Base-by-base conservation (phyloP, 2,113 vertebrate genomes). In the Lophius piscatorius region DNA sequence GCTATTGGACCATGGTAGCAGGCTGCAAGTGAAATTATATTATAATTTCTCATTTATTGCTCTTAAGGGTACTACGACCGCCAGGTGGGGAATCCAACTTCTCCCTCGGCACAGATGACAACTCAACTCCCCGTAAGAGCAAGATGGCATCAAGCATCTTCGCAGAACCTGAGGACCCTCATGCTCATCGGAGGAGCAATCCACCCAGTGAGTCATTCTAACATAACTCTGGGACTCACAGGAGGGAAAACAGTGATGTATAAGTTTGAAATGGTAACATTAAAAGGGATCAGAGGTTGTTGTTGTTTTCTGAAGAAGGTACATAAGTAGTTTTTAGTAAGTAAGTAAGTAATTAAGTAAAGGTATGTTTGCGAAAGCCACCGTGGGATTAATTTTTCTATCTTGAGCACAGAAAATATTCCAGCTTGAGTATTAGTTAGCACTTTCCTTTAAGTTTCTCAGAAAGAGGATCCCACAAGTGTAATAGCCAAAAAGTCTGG, bases 101-200 rank as follows among this genome's bases (percentile, higher is more conserved):
- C 79, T 91, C 91, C 18, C 82, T 98, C 34, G 96, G 96, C 57
- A 65, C 87, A 60, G 91, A 92, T 21, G 95, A 96, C 0, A 85
- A 94, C 48, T 85, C 94, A 1, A 78, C 82, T 11, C 85, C 92
- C 35, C 92, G 95, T 74, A 95, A 93, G 88, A 94, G 95, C 88
- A 98, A 94, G 81, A 98, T 97, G 93, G 95, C 92, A 64, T 98
- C 97, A 63, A 96, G 83, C 89, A 98, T 98, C 90, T 99, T 99
- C 60, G 95, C 93, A 35, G 94, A 92, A 68, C 92, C 95, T 9
- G 95, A 96, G 11, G 95, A 99, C 51, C 92, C 94, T n/a, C 93
- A 92, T 34, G 90, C 90, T 63, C 90, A 91, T 77, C 91, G 91
- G 59, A 91, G 92, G 79, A 93, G 89, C 89, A 92, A 93, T 59